Conservation (phyloP, 2,888 invertebrate genomes). For the Lissocephala sabroskyi region DNA sequence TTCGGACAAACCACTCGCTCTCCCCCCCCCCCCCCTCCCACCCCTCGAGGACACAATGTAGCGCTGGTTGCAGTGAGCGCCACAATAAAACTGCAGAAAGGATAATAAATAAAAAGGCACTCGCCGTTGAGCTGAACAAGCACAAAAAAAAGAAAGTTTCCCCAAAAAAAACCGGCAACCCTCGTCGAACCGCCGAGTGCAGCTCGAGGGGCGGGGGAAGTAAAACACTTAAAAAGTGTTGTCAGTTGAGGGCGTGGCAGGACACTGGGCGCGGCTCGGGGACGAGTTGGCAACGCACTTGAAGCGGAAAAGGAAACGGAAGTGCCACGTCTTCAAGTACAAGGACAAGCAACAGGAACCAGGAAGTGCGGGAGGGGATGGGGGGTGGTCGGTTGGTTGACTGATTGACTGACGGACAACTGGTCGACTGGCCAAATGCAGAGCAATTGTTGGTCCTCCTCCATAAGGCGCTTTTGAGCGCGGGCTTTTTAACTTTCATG, state of each 20-base stretch:
- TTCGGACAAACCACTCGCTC: too few relatives aligned
- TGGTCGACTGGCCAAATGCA: conserved; percentile 40
- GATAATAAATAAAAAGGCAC: neutral
- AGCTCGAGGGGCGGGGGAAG: neutral
- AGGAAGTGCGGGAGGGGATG: neutral
- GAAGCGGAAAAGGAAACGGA: conserved; percentile 57
- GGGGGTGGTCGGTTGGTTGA: conserved; percentile 3
- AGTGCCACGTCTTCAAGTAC: conserved; percentile 51
- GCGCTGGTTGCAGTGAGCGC: neutral
- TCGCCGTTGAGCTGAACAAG: too few relatives aligned
- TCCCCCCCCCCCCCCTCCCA: too few relatives aligned
- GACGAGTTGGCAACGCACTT: conserved; percentile 25
- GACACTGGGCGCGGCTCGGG: conserved; percentile 49
- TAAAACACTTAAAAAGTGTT: conserved; percentile 23
- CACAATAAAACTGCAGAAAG: neutral
- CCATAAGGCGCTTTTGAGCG: too few relatives aligned
- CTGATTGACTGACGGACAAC: conserved; percentile 27
- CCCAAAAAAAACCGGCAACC: neutral
- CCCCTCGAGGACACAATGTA: too few relatives aligned
- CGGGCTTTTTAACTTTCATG: conserved; percentile 5
- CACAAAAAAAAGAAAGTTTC: too few relatives aligned
- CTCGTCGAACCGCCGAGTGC: too few relatives aligned
- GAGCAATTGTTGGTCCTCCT: too few relatives aligned
- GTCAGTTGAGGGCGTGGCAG: conserved; percentile 52
- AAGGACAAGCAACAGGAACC: neutral